Conservation (phyloP, 2,888 invertebrate genomes). For the Stictocephala bisonia region DNA sequence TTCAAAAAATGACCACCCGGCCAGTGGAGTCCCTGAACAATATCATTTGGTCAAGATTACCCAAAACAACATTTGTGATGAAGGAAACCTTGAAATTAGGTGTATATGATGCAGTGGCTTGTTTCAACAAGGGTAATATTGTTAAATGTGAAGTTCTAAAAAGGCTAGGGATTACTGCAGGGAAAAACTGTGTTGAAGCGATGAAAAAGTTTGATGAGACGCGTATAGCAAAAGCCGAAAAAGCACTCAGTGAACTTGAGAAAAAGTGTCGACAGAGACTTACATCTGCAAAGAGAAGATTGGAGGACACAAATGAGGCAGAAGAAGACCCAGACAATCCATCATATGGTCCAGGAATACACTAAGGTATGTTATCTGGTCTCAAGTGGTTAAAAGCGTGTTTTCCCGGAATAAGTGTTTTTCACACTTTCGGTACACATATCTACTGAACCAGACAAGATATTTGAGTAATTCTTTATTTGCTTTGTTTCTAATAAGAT, state of each 20-base stretch:
- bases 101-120: background rate
- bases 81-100: background rate
- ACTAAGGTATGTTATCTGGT: no score
- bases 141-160: slow-evolving; percentile 1
- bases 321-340: slow-evolving; percentile 14
- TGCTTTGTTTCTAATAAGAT: no score
- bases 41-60: slow-evolving; percentile 22
- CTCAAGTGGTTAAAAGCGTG: no score
- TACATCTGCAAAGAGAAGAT: background rate
- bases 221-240: background rate
- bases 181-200: background rate
- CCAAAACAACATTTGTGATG: slow-evolving; percentile 8
- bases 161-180: background rate
- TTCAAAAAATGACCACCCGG: slow-evolving; percentile 56
- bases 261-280: background rate
- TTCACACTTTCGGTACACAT: no score
- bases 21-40: slow-evolving; percentile 14
- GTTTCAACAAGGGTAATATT: slow-evolving; percentile 15
- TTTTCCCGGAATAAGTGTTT: no score
- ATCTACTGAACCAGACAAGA: no score
- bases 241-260: background rate
- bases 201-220: background rate
- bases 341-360: background rate
- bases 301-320: background rate
- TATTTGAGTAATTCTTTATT: no score